phyloP scores from a whole-genome alignment of 2,797 vertebrate species.

The Buceros bicornis region DNA sequence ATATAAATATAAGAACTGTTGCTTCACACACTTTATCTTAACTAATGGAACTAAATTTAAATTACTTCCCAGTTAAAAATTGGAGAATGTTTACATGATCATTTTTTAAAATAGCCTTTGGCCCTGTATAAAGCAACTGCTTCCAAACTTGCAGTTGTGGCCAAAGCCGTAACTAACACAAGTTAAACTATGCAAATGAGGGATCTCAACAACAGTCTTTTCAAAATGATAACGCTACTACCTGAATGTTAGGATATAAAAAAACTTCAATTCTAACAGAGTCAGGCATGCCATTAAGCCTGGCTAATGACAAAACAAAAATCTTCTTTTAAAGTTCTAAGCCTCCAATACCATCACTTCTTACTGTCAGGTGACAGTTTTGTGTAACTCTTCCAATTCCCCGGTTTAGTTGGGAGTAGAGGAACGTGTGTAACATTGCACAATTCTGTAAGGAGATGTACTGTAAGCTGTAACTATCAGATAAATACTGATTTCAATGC shows the following conservation, averaged over 20 bases:
- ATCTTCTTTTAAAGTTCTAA: not conserved
- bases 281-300: not conserved
- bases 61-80: not conserved
- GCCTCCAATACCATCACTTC: not conserved
- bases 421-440: accelerated
- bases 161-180: not conserved
- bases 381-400: not conserved
- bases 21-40: not conserved
- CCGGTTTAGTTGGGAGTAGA: not conserved
- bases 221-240: not conserved
- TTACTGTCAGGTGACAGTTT: not conserved
- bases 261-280: not conserved
- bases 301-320: not conserved
- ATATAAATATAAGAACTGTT: not conserved
- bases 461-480: not conserved
- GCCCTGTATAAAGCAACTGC: not conserved
- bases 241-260: not conserved
- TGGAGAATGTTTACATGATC: accelerated
- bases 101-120: not conserved
- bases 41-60: not conserved
- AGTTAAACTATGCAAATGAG: not conserved
- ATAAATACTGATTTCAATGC: not conserved
- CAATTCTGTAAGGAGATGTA: not conserved
- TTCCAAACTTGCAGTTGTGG: not conserved
- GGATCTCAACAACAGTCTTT: not conserved